Evolutionary conservation across 2,113 vertebrate species (phyloP).

Genomic region (Recurvirostra avosetta): DNA sequence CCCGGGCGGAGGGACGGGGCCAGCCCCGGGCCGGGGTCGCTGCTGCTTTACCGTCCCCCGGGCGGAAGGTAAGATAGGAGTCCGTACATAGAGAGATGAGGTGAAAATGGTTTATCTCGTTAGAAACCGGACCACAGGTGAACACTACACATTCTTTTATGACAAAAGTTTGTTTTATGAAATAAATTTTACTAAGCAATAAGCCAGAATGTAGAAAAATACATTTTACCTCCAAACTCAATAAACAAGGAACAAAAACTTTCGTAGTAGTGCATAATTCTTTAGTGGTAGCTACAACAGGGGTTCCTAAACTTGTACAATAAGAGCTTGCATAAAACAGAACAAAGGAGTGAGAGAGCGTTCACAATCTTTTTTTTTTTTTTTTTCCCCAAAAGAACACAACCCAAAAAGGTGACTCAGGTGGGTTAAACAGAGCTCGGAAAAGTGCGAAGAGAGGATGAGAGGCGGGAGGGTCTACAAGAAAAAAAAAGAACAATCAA

Average conservation of each 20-base stretch:
- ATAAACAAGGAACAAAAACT: conserved; percentile 81
- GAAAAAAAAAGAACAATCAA: conserved; percentile 33
- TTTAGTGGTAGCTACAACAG: conserved; percentile 80
- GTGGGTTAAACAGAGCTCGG: conserved; percentile 51
- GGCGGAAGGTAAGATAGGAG: conserved; percentile 70
- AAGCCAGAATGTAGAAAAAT: conserved; percentile 88
- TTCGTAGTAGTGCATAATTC: conserved; percentile 80
- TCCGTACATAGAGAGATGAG: conserved; percentile 73
- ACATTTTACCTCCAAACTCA: conserved; percentile 87
- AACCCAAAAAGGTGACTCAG: conserved; percentile 47
- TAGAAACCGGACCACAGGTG: conserved; percentile 73
- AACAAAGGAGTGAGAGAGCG: conserved; percentile 71
- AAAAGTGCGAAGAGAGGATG: conserved; percentile 63
- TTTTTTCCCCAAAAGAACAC: conserved; percentile 33
- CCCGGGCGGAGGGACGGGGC: conserved; percentile 13
- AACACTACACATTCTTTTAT: conserved; percentile 83
- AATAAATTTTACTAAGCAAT: conserved; percentile 86
- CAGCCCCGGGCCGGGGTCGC: conserved; percentile 19
- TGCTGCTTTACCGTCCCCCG: conserved; percentile 27
- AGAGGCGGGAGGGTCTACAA: conserved; percentile 49
- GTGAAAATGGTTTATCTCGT: conserved; percentile 76
- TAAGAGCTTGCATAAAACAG: conserved; percentile 79
- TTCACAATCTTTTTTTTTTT: conserved; percentile 68
- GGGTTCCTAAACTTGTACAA: conserved; percentile 80
- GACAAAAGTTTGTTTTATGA: conserved; percentile 85